Evolutionary conservation across 2,797 vertebrate genomes (phyloP), one percentile per base, ranked within the genome.

Genomic region (Petrocephalus sullivani): DNA sequence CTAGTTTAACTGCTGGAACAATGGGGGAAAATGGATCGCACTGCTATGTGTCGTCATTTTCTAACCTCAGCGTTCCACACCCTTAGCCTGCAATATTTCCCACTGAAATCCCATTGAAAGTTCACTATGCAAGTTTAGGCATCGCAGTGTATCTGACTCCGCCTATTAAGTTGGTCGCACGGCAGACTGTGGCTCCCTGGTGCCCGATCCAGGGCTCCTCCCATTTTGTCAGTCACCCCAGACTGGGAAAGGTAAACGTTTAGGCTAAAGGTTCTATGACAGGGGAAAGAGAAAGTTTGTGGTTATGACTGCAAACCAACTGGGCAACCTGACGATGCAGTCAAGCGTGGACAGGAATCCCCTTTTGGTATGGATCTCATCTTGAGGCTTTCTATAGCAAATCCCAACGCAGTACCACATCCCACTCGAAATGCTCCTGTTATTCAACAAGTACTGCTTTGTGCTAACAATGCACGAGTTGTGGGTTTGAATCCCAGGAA

Each of bases 1-100:
- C 28, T 54, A 83, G 14, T 54, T 85, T n/a, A 56, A 85, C 53
- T 85, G 10, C 82, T 28, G 82, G 82, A 85, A 85, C 83, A 85
- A 56, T 33, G 19, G 53, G 53, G 14, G 83, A 33, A 12, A 85
- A 85, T 57, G 51, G 54, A 85, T 19, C 21, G 12, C 28, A 4
- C 82, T 84, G 51, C 81, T 28, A 21, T 23, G 23, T 37, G 41
- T 71, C 33, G 4, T 56, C 53, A 57, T 56, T 28, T 33, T 37
- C 54, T 85, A 33, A 85, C 51, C 54, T 37, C 53, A 33, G 12
- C 23, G 53, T 85, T 14, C 21, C 83, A 85, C 53, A 57, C 83
- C 83, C 53, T 21, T 56, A 54, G 21, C 10, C 49, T 53, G 82
- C 41, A 49, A 21, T 81, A 81, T 81, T 81, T 49, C 41, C 41